Conservation (phyloP, 2,888 invertebrate species). For the Torymus auratus region DNA sequence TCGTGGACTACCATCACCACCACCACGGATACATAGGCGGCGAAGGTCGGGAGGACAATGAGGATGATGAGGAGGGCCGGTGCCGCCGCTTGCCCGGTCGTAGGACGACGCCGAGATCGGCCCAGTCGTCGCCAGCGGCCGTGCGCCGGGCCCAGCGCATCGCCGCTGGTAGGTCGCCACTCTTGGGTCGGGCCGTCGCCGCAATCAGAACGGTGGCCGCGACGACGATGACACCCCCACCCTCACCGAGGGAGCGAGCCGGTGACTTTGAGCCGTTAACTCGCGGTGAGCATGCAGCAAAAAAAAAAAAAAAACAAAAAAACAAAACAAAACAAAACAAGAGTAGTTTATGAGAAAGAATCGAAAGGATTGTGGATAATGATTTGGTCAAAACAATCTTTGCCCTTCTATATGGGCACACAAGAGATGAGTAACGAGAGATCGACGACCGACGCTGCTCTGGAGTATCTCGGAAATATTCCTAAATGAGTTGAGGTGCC, state of each 20-base stretch:
- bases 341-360: background rate
- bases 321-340: background rate
- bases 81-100: conserved; percentile 10
- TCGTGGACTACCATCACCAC: background rate
- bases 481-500: no score
- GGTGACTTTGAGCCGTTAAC: conserved; percentile 26
- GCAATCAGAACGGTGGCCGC: background rate
- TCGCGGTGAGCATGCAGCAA: conserved; percentile 52
- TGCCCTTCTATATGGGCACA: no score
- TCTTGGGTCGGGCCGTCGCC: conserved; percentile 33
- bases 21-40: conserved; percentile 26
- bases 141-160: conserved; percentile 26
- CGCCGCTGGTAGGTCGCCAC: conserved; percentile 41
- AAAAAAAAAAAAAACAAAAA: background rate
- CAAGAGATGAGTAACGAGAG: no score
- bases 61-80: conserved; percentile 38
- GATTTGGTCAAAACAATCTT: no score
- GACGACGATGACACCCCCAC: background rate
- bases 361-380: background rate
- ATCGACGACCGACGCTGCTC: no score
- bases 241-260: conserved; percentile 36
- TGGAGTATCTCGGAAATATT: no score
- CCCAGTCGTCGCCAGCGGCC: conserved; percentile 54
- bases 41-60: conserved; percentile 35
- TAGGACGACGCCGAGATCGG: conserved; percentile 24